Conservation (phyloP, 2,797 vertebrate genomes). For the Mycteria americana region DNA sequence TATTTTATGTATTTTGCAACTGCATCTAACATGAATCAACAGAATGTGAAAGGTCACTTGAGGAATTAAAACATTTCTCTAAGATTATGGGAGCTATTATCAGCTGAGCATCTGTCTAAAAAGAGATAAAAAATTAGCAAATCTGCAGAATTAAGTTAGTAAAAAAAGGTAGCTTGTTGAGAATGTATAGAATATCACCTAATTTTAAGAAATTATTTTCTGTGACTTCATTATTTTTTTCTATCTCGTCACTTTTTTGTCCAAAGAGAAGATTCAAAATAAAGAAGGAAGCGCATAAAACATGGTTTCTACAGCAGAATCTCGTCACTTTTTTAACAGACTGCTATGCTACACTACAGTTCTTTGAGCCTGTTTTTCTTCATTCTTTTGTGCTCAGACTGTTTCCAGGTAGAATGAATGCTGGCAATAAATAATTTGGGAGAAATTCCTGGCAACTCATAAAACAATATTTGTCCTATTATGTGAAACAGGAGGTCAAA, state of each 20-base stretch:
- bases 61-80: background rate
- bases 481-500: slow-evolving; percentile 43
- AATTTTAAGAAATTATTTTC: background rate
- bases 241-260: background rate
- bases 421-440: slow-evolving; percentile 44
- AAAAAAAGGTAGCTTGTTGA: background rate
- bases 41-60: background rate
- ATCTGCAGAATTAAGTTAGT: background rate
- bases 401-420: slow-evolving; percentile 6
- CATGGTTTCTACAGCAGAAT: background rate
- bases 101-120: background rate
- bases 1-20: background rate
- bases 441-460: slow-evolving; percentile 50
- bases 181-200: background rate
- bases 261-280: background rate
- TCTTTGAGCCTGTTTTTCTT: slow-evolving; percentile 19
- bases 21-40: background rate
- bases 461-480: slow-evolving; percentile 42
- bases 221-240: background rate
- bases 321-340: background rate
- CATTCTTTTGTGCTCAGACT: slow-evolving; percentile 1
- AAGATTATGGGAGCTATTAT: background rate
- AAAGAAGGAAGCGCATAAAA: background rate
- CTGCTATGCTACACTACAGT: background rate
- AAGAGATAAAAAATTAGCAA: background rate